phyloP scores from a whole-genome alignment of 2,113 vertebrate genomes.

The Halcyon malimbica region DNA sequence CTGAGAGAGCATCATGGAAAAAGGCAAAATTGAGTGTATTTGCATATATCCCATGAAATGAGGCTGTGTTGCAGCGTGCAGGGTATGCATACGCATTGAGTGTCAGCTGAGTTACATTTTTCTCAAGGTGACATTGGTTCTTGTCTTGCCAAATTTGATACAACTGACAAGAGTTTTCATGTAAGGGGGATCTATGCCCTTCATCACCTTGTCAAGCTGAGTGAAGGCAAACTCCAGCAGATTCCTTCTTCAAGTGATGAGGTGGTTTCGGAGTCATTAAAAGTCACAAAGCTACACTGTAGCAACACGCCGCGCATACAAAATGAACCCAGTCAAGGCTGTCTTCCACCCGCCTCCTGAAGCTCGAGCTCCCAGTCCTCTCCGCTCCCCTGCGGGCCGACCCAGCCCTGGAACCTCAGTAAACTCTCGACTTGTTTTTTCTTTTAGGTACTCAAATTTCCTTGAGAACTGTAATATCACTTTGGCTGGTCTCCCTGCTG shows the following conservation, averaged over 20 bases:
- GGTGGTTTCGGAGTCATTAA: conserved; percentile 69
- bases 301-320: conserved; percentile 41
- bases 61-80: conserved; percentile 48
- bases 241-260: conserved; percentile 64
- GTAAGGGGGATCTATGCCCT: conserved; percentile 67
- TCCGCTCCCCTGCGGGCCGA: conserved; percentile 41
- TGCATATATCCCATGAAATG: conserved; percentile 75
- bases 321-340: conserved; percentile 49
- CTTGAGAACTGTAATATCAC: not conserved
- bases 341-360: conserved; percentile 44
- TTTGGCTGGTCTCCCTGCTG: conserved; percentile 49
- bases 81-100: conserved; percentile 24
- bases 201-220: conserved; percentile 71
- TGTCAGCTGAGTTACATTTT: conserved; percentile 72
- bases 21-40: conserved; percentile 63
- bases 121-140: conserved; percentile 72
- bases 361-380: not conserved
- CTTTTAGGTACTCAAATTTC: conserved; percentile 51
- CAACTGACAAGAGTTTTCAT: conserved; percentile 75
- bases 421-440: not conserved
- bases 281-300: conserved; percentile 64
- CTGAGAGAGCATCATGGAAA: conserved; percentile 58
- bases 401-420: conserved; percentile 8
- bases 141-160: conserved; percentile 76
- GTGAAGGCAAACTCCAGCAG: conserved; percentile 67